Evolutionary conservation across 2,888 invertebrate genomes (phyloP), one percentile per base, ranked within the genome.

Genomic region (Drosophila koepferae): DNA sequence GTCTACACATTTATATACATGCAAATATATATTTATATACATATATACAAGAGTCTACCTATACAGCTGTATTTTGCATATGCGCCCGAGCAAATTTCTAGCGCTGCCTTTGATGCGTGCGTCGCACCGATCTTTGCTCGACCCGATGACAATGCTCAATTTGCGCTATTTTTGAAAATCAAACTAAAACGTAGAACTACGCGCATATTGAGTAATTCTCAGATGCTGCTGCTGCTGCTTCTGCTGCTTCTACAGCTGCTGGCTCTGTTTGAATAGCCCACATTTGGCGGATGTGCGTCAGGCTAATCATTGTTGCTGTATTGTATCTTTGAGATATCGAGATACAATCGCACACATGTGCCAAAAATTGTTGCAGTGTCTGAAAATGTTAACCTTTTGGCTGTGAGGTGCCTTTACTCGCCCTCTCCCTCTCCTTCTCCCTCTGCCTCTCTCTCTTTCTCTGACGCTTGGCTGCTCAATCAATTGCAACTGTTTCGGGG

Each of bases 261-360:
- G 23, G 23, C 58, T 51, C 48, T 80, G 75, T 78, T 80, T 82
- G 80, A 72, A 59, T 86, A 86, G 77, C 85, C 85, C 79, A 89
- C 74, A 87, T 82, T 73, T 78, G 70, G 74, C 81, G 84, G 79
- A 85, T 85, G 86, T 85, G 83, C 89, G 86, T 85, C 84, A 86
- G 69, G 59, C 80, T 69, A 77, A 80, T 77, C 81, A 74, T 53
- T 72, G 55, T 38, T 46, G 31, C 12, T 64, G 58, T 58, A 28
- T 65, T 59, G 62, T 74, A 78, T 80, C 74, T 63, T 16, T 18
- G 20, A 23, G 34, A 40, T 34, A 63, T 49, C 12, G 20, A 68
- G 79, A 74, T 74, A 72, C 65, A 28, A 23, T 55, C 54, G 28
- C 54, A 44, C 38, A 49, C 61, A 74, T 87, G 82, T 78, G 83